phyloP scores from a whole-genome alignment of 53 echinoderm and acorn worm species.

The Mesocentrotus franciscanus region DNA sequence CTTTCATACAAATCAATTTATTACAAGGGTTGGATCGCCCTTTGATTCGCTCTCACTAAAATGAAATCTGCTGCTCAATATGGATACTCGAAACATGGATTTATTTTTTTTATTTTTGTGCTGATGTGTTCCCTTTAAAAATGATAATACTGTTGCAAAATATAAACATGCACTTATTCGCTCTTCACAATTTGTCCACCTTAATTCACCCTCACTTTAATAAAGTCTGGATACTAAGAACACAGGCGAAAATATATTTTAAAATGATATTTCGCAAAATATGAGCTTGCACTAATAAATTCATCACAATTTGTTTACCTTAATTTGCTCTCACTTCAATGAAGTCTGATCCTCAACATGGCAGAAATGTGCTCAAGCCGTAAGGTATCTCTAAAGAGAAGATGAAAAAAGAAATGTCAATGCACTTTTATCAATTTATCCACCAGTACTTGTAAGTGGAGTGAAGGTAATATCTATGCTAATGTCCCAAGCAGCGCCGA shows the following conservation, averaged over 20 bases:
- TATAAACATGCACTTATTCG: not conserved
- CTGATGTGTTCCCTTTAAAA: not conserved
- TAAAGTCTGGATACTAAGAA: not conserved
- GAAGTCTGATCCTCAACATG: not conserved
- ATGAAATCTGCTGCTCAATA: too few relatives aligned
- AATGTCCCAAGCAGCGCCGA: not conserved
- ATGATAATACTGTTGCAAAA: not conserved
- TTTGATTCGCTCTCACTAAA: too few relatives aligned
- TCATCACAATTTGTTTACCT: slow-evolving; percentile 12
- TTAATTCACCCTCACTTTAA: not conserved
- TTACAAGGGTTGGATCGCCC: too few relatives aligned
- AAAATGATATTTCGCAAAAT: not conserved
- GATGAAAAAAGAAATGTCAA: slow-evolving; percentile 17
- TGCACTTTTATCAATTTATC: slow-evolving; percentile 43
- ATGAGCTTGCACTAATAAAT: not conserved
- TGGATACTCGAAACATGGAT: too few relatives aligned
- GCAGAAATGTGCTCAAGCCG: not conserved
- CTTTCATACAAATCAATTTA: too few relatives aligned
- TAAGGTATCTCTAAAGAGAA: not conserved
- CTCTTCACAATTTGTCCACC: not conserved
- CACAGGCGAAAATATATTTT: too few relatives aligned
- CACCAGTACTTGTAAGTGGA: not conserved
- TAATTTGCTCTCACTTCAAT: not conserved
- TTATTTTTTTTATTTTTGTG: too few relatives aligned
- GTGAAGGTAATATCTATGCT: slow-evolving; percentile 34